phyloP scores from a whole-genome alignment of 92 coral and sea anemone genomes.

The Pocillopora meandrina region DNA sequence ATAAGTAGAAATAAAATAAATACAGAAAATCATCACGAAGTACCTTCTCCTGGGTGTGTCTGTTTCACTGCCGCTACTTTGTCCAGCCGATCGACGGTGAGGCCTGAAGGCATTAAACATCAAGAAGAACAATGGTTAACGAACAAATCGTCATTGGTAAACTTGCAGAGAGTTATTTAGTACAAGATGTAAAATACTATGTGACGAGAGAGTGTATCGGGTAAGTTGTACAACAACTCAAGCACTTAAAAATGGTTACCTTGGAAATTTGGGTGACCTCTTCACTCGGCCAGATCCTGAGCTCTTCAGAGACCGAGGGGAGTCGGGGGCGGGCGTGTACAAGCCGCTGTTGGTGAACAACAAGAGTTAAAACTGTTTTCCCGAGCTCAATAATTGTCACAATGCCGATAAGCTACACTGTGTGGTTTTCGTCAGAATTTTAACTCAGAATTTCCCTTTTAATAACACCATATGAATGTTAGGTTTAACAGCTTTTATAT shows the following conservation, averaged over 20 bases:
- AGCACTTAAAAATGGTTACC: constrained; percentile 36
- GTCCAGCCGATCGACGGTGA: constrained; percentile 88
- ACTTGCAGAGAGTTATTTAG: neutral
- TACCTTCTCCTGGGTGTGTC: constrained; percentile 87
- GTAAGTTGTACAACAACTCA: neutral
- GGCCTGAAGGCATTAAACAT: constrained; percentile 57
- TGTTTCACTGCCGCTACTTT: constrained; percentile 96
- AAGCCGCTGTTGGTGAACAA: constrained; percentile 61
- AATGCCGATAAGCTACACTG: neutral
- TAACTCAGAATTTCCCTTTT: too few species aligned
- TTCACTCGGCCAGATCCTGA: constrained; percentile 63
- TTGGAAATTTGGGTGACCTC: constrained; percentile 84
- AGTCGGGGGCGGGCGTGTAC: constrained; percentile 85
- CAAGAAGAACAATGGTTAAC: neutral
- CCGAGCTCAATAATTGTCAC: neutral
- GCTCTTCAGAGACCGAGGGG: constrained; percentile 72
- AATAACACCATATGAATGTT: too few species aligned
- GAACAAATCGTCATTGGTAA: neutral
- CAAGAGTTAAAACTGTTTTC: neutral
- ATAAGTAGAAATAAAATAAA: too few species aligned
- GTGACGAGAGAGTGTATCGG: too few species aligned
- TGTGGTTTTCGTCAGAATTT: neutral
- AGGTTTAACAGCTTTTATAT: too few species aligned
- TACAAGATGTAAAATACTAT: neutral
- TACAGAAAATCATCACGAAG: neutral